A percentile compares a stretch with the other conserved stretches of the same genome.
phyloP scores from a whole-genome alignment of 1,140 invertebrate genomes.

The Procambarus clarkii region DNA sequence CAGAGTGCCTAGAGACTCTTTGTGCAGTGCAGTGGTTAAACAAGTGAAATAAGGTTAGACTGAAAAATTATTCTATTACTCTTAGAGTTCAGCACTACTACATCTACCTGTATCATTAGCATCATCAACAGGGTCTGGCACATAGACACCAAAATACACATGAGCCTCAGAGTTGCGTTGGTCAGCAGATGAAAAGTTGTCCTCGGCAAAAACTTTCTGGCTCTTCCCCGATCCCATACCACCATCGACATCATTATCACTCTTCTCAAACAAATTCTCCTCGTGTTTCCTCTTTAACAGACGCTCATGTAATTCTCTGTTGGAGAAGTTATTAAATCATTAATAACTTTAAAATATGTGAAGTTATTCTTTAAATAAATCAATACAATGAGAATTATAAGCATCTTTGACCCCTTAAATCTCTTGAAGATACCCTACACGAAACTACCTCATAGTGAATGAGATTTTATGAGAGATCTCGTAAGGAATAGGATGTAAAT shows the following conservation, averaged over 20 bases:
- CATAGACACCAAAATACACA: background rate
- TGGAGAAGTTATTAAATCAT: background rate
- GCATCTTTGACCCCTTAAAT: too few species aligned
- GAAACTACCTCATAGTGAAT: too few species aligned
- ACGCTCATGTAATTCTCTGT: background rate
- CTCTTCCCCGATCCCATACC: background rate
- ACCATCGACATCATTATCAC: background rate
- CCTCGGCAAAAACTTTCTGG: background rate
- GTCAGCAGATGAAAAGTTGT: background rate
- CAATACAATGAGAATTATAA: too few species aligned
- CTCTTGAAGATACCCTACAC: too few species aligned
- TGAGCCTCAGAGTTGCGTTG: background rate
- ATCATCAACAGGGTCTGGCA: background rate
- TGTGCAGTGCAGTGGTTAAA: too few species aligned
- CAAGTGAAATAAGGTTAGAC: too few species aligned
- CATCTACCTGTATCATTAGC: background rate
- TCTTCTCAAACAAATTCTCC: background rate
- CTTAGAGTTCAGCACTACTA: background rate
- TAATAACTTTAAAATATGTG: too few species aligned
- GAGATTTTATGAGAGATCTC: too few species aligned
- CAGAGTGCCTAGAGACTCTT: too few species aligned
- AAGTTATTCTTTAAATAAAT: too few species aligned
- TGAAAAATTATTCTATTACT: background rate
- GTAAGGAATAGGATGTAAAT: too few species aligned
- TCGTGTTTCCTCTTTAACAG: background rate